Conservation (phyloP, 1,140 invertebrate genomes). For the Stenopsyche tienmushanensis region DNA sequence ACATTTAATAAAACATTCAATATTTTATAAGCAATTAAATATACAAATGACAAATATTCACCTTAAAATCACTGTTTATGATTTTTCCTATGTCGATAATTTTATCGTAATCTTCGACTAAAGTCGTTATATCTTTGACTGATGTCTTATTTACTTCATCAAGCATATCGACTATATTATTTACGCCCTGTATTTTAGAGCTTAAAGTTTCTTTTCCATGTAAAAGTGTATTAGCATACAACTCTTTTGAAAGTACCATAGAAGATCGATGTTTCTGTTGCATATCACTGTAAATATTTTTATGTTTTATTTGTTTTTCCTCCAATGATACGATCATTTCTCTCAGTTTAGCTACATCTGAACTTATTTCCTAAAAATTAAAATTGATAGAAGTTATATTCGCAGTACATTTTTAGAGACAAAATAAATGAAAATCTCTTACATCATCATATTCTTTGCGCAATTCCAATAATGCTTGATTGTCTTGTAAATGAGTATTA, state of each 20-base stretch:
- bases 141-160: constrained; percentile 27
- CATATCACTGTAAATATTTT: background rate
- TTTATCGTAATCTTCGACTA: background rate
- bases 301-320: constrained; percentile 5
- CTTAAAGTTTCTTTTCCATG: too few relatives aligned
- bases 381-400: background rate
- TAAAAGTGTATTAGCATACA: too few relatives aligned
- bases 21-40: too few relatives aligned
- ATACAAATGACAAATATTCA: too few relatives aligned
- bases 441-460: constrained; percentile 6
- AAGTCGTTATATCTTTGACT: constrained; percentile 14
- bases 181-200: constrained; percentile 6
- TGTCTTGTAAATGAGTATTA: background rate
- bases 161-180: constrained; percentile 1
- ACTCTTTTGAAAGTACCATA: too few relatives aligned
- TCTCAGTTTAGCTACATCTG: constrained; percentile 16
- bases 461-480: background rate
- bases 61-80: constrained; percentile 23
- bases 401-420: background rate
- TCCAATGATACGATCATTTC: constrained; percentile 17
- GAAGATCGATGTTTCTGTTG: too few relatives aligned
- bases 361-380: constrained; percentile 25
- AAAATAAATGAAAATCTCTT: background rate
- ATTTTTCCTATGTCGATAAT: background rate
- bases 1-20: too few relatives aligned